phyloP scores from a whole-genome alignment of 2,888 invertebrate species.

The Melieria picta region DNA sequence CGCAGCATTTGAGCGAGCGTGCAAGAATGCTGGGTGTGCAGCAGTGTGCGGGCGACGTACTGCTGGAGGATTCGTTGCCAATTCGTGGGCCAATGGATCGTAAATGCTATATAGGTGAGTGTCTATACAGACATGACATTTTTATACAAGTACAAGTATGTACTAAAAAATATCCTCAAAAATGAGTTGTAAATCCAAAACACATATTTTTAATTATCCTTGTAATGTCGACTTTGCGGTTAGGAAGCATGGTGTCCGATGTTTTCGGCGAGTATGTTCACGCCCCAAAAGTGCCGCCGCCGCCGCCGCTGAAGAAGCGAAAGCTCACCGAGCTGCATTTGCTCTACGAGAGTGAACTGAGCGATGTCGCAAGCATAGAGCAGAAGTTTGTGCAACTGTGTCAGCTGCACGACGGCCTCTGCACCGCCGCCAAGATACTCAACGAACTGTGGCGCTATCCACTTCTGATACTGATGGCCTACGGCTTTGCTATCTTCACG shows the following conservation, averaged over 20 bases:
- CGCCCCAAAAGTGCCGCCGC: neutral
- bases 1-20: slow-evolving; percentile 27
- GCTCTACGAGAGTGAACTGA: slow-evolving; percentile 51
- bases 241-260: slow-evolving; percentile 2
- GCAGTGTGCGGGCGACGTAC: neutral
- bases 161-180: neutral
- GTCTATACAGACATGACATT: no score
- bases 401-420: slow-evolving; percentile 64
- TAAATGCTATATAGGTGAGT: no score
- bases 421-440: slow-evolving; percentile 60
- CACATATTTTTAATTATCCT: no score
- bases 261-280: slow-evolving; percentile 12
- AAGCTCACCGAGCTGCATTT: no score
- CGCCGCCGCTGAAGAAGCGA: no score
- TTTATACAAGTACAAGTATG: neutral
- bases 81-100: no score
- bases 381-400: slow-evolving; percentile 61
- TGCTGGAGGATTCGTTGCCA: slow-evolving; percentile 48
- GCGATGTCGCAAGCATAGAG: slow-evolving; percentile 54
- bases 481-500: slow-evolving; percentile 63
- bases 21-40: neutral
- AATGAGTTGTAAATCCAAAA: no score
- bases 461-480: slow-evolving; percentile 63
- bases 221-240: no score
- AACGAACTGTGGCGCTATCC: slow-evolving; percentile 64